Conservation (phyloP, 2,113 vertebrate species). For the Anser cygnoides region DNA sequence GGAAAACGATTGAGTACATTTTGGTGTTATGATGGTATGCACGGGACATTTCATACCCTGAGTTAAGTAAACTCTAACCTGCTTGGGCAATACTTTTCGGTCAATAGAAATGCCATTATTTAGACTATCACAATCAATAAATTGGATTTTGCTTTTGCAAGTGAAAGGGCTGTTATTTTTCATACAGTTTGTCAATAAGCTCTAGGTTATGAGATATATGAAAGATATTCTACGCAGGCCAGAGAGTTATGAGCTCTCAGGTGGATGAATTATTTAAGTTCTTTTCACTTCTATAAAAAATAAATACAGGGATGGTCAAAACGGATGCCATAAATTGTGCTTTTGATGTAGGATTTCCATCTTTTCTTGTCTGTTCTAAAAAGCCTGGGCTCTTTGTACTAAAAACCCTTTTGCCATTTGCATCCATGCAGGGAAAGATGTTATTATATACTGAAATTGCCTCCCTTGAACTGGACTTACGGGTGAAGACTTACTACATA, state of each 20-base stretch:
- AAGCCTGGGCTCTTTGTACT: conserved; percentile 14
- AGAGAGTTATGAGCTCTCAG: conserved; percentile 71
- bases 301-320: conserved; percentile 52
- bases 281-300: conserved; percentile 65
- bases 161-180: conserved; percentile 66
- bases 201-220: conserved; percentile 54
- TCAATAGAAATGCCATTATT: conserved; percentile 67
- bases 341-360: conserved; percentile 51
- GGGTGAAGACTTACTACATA: neutral
- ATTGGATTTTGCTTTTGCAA: conserved; percentile 68
- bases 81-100: conserved; percentile 27
- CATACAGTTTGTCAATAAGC: conserved; percentile 73
- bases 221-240: conserved; percentile 58
- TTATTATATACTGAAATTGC: neutral
- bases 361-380: conserved; percentile 53
- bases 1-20: neutral
- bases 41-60: neutral
- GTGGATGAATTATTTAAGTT: conserved; percentile 73
- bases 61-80: conserved; percentile 33
- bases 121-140: conserved; percentile 72
- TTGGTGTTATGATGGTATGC: neutral
- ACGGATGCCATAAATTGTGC: conserved; percentile 48
- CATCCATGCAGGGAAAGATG: neutral
- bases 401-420: conserved; percentile 37
- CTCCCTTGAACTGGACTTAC: neutral